Evolutionary conservation across 2,113 vertebrate genomes (phyloP), one percentile per base, ranked within the genome.

Genomic region (Candoia aspera): DNA sequence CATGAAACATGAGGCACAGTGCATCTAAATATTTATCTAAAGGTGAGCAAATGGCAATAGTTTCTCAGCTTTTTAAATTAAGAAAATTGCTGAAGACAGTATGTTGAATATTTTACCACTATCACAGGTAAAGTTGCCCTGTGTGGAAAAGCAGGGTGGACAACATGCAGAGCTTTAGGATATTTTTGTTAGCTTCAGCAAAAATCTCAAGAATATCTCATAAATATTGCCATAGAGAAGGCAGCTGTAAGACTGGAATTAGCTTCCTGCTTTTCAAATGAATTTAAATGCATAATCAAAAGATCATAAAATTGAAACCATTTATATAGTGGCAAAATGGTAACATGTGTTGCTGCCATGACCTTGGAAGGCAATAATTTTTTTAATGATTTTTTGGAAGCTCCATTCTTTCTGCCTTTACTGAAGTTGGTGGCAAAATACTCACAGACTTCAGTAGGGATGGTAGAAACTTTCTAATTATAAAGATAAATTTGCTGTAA

Each of bases 181-280:
- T 73, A 73, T 62, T 95, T 96, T 86, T 93, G 91, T 94, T 92
- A 17, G 57, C 91, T 96, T 96, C 95, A 95, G 96, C 94, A 96
- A 49, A 96, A 86, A 91, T 89, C 91, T 79, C 60, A 37, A 55
- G 10, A 91, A 89, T 62, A 84, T 15, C 64, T 92, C 93, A 95
- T 95, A 94, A 96, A 95, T 95, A 96, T 93, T 94, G 4, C 42
- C 6, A 91, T 92, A 94, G 85, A 26, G 92, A 95, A 92, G 19
- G 73, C 73, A 46, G 90, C 84, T 64, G 58, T 0, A 92, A 95
- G 91, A 86, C 33, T 24, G 85, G 24, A 96, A 96, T 64, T 94
- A 96, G 55, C 83, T 89, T 21, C 84, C 90, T 0, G 19, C 60
- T 90, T 93, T 94, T 90, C 89, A 91, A 93, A 96, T 87, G 92